These are phyloP conservation scores for Papilio xuthus DNA, from an alignment of 1,140 invertebrate species.

Conservation along the genomic window DNA sequence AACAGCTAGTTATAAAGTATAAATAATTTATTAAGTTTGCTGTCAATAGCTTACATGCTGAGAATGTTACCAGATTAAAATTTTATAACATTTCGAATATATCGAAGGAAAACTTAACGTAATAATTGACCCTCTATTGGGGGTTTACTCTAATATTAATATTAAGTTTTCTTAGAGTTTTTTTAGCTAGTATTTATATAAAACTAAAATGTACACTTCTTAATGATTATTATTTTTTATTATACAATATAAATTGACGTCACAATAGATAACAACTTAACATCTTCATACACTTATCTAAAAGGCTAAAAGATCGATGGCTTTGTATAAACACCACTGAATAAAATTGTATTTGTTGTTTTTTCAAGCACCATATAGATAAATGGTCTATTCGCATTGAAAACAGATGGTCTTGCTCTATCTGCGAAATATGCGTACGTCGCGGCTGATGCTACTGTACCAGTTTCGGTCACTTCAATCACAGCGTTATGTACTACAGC, in stretches of 20 bases:
- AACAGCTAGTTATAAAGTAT: too few relatives aligned
- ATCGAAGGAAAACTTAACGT: too few relatives aligned
- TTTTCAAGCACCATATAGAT: conserved; percentile 84
- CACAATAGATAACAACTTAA: background rate
- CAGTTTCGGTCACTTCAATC: conserved; percentile 90
- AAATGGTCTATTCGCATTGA: conserved; percentile 82
- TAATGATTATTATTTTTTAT: background rate
- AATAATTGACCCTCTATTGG: too few relatives aligned
- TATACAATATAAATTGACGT: background rate
- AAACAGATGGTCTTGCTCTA: conserved; percentile 81
- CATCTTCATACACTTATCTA: background rate
- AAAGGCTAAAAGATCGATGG: conserved; percentile 53
- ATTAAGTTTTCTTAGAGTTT: too few relatives aligned
- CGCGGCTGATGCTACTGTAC: conserved; percentile 87
- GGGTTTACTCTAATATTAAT: too few relatives aligned
- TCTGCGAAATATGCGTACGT: conserved; percentile 75
- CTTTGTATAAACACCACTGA: conserved; percentile 78
- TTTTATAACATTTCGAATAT: too few relatives aligned
- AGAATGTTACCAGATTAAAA: too few relatives aligned
- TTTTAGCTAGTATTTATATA: too few relatives aligned
- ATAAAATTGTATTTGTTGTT: conserved; percentile 80
- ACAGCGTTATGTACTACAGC: conserved; percentile 86
- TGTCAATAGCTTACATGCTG: too few relatives aligned
- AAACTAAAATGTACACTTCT: too few relatives aligned
- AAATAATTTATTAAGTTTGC: too few relatives aligned